Evolutionary conservation across 2,113 vertebrate species (phyloP), one percentile per base, ranked within the genome.

Genomic region (Rousettus leschenaultii): DNA sequence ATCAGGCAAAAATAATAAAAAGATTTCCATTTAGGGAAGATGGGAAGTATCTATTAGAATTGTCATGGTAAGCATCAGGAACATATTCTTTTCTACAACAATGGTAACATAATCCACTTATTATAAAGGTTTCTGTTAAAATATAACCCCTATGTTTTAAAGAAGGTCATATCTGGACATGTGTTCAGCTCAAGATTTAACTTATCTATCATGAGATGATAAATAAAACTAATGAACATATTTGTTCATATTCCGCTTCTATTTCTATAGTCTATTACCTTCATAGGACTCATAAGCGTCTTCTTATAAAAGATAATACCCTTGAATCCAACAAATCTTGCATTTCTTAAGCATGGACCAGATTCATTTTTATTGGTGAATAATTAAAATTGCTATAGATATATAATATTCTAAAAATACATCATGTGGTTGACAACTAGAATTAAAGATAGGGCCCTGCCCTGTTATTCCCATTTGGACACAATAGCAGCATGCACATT

Each of bases 221-320:
- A 97, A 96, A 70, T 30, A 80, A 93, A 73, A 80, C 94, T 95
- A 89, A 95, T 95, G 89, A 97, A 89, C 40, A 83, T 33, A 83
- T 91, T 96, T 96, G 66, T 89, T 91, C 51, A 13, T 45, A 82
- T 82, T 95, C 73, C 51, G 61, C 73, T 74, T 91, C 83, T 93
- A 35, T 94, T 89, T 91, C 94, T 71, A 86, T 53, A 65, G 33
- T 89, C 91, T 61, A 2, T 94, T 93, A 86, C 92, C 91, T 95
- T 95, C 65, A 2, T n/a, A 51, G 38, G 66, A 73, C 65, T 95
- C 89, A 91, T 91, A 93, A 97, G 77, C 93, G 61, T 93, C 89
- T 83, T 8, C 66, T 93, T 97, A 48, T 94, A 89, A 95, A 71
- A 95, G 68, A 95, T 73, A 97, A 95, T 93, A 95, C 5, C 30